phyloP scores from a whole-genome alignment of 2,113 vertebrate species.

The Mixornis gularis region DNA sequence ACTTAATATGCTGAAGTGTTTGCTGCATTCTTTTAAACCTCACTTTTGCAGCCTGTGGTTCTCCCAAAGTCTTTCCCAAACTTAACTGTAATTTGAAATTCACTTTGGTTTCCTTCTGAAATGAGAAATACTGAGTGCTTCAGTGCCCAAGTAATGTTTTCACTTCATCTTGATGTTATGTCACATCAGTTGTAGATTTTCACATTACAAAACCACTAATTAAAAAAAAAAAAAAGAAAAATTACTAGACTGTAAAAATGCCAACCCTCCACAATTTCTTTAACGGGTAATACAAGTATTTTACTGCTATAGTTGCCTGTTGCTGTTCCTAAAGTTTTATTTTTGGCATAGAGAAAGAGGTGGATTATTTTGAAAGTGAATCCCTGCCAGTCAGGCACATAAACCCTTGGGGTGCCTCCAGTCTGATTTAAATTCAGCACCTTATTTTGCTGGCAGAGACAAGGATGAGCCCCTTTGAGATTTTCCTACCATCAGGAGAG shows the following conservation, averaged over 20 bases:
- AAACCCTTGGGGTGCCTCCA: neutral
- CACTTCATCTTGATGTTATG: neutral
- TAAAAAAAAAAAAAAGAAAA: neutral
- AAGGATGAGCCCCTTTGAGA: neutral
- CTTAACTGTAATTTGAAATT: neutral
- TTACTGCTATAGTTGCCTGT: neutral
- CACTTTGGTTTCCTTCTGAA: neutral
- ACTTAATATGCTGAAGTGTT: neutral
- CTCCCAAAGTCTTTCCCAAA: neutral
- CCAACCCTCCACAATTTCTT: neutral
- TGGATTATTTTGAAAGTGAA: neutral
- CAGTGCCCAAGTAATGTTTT: neutral
- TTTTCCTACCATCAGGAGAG: neutral
- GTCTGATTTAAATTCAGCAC: neutral
- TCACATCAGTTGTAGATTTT: constrained; percentile 13
- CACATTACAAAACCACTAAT: neutral
- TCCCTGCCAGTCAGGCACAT: neutral
- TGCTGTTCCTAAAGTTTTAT: neutral
- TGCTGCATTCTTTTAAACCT: neutral
- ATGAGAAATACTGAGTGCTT: neutral
- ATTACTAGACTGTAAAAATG: neutral
- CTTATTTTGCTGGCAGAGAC: neutral
- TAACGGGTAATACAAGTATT: neutral
- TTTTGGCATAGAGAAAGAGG: neutral
- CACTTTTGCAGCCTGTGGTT: neutral